These are phyloP conservation scores for Latheticus oryzae DNA, from an alignment of 2,888 invertebrate species.

Conservation along the genomic window DNA sequence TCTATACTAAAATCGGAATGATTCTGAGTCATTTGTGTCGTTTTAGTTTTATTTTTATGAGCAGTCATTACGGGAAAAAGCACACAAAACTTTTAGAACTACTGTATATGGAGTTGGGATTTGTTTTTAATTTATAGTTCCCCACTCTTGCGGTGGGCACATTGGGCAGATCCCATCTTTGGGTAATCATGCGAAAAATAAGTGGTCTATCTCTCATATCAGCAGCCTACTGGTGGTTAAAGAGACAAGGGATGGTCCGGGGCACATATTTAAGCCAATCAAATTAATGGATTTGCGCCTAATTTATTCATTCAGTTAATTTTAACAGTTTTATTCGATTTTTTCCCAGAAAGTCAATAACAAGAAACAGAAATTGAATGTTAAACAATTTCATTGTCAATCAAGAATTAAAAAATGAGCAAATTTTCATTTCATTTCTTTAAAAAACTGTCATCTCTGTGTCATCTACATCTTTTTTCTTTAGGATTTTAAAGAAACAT, in stretches of 20 bases:
- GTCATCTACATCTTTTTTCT: too few species aligned
- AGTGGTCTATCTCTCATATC: constrained; percentile 48
- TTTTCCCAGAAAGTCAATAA: too few species aligned
- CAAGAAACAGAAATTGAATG: too few species aligned
- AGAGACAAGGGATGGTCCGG: constrained; percentile 10
- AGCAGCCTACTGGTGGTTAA: constrained; percentile 19
- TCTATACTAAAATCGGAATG: constrained; percentile 72
- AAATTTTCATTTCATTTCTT: too few species aligned
- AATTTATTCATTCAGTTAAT: too few species aligned
- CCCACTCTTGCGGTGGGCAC: constrained; percentile 49
- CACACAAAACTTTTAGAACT: constrained; percentile 39
- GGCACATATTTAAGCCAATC: constrained; percentile 9
- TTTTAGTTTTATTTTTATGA: constrained; percentile 17
- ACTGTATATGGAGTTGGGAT: constrained; percentile 41
- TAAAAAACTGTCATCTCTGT: too few species aligned
- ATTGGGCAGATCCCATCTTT: constrained; percentile 56
- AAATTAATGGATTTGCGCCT: neutral
- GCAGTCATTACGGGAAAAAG: constrained; percentile 9
- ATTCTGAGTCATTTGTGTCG: constrained; percentile 34
- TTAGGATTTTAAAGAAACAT: too few species aligned
- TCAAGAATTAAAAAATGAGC: too few species aligned
- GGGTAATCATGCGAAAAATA: constrained; percentile 63
- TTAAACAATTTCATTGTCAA: too few species aligned
- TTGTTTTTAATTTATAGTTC: constrained; percentile 53
- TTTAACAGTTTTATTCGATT: too few species aligned